phyloP scores from a whole-genome alignment of 2,797 vertebrate species.

The Rhinophrynus dorsalis region DNA sequence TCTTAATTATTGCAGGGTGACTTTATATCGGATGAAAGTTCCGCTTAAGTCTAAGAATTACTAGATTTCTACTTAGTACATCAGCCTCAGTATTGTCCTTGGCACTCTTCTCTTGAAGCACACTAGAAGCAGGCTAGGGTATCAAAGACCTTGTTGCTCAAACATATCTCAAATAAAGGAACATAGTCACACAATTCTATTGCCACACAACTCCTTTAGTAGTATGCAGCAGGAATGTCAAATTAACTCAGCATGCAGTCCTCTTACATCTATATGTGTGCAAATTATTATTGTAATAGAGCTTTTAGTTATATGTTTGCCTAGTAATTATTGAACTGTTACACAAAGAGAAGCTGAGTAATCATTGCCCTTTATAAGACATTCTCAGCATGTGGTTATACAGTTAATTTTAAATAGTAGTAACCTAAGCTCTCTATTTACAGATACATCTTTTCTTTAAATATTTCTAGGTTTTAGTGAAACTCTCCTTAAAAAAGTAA shows the following conservation, averaged over 20 bases:
- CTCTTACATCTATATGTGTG: constrained; percentile 71
- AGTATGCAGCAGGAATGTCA: constrained; percentile 67
- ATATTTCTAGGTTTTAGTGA: constrained; percentile 73
- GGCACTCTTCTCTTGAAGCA: too few species aligned
- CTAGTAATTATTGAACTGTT: constrained; percentile 74
- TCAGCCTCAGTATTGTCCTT: too few species aligned
- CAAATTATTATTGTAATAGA: constrained; percentile 79
- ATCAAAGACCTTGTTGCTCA: too few species aligned
- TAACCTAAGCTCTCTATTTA: constrained; percentile 65
- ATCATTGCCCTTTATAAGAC: constrained; percentile 67
- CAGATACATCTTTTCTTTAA: constrained; percentile 72
- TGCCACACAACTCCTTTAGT: constrained; percentile 65
- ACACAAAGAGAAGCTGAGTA: constrained; percentile 67
- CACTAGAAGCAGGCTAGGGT: too few species aligned
- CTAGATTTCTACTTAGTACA: too few species aligned
- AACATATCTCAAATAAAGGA: too few species aligned
- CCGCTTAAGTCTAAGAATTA: too few species aligned
- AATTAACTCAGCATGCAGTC: constrained; percentile 75
- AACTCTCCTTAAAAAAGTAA: constrained; percentile 74
- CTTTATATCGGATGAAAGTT: too few species aligned
- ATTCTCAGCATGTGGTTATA: constrained; percentile 73
- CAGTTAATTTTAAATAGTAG: constrained; percentile 72
- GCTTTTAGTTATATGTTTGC: constrained; percentile 78
- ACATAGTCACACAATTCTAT: constrained; percentile 60
- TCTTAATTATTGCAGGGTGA: too few species aligned